Evolutionary conservation across 2,888 invertebrate genomes (phyloP).

Genomic region (Strigamia crassipes): DNA sequence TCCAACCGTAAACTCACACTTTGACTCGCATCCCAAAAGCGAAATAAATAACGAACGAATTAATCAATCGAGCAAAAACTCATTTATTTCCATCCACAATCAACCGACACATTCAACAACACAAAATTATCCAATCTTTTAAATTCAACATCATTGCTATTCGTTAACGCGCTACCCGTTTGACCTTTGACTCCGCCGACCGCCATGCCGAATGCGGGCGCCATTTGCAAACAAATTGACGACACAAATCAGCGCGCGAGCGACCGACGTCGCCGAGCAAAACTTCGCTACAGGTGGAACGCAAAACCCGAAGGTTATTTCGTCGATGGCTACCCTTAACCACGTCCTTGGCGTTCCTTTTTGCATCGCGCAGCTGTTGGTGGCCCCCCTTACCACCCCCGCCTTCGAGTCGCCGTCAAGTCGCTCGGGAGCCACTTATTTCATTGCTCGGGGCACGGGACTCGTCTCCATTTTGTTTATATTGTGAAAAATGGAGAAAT

Average conservation of each 20-base stretch:
- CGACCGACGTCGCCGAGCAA: background rate
- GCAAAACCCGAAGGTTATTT: background rate
- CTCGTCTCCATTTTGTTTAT: background rate
- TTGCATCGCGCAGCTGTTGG: slow-evolving; percentile 23
- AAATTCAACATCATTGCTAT: background rate
- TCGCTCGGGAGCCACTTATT: slow-evolving; percentile 42
- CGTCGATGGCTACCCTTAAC: slow-evolving; percentile 14
- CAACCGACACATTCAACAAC: background rate
- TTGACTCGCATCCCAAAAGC: background rate
- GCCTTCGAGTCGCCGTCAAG: slow-evolving; percentile 22
- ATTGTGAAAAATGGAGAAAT: background rate
- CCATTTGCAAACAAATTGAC: slow-evolving; percentile 13
- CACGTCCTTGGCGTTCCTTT: slow-evolving; percentile 42
- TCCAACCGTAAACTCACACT: background rate
- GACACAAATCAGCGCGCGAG: background rate
- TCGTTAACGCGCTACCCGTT: slow-evolving; percentile 12
- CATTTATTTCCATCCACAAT: background rate
- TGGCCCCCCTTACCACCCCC: slow-evolving; percentile 38
- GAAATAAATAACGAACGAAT: background rate
- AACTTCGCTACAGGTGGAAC: background rate
- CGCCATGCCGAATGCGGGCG: background rate
- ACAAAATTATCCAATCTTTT: background rate
- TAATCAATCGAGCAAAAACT: background rate
- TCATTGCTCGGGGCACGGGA: slow-evolving; percentile 36
- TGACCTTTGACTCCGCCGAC: background rate